Percentiles rank a stretch among this genome's conserved stretches.
Conservation (phyloP, 2,888 invertebrate species). For the Kuschelorhynchus macadamiae region DNA sequence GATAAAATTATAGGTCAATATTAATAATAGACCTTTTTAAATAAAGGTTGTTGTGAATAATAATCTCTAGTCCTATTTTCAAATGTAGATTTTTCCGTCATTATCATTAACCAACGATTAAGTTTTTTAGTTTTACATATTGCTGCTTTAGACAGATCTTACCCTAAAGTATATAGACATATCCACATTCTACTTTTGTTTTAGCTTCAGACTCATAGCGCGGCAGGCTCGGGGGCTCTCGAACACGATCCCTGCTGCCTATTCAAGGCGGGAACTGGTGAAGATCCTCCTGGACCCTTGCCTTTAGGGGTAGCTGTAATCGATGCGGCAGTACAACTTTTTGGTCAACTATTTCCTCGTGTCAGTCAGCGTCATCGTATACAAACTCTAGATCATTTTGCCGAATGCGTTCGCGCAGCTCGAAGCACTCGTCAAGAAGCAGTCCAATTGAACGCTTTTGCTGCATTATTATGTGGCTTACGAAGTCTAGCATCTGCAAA, state of each 20-base stretch:
- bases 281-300: conserved; percentile 81
- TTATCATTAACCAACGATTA: too few species aligned
- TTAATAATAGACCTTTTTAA: too few species aligned
- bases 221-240: conserved; percentile 94
- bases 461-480: conserved; percentile 90
- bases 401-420: conserved; percentile 93
- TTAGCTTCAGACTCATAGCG: conserved; percentile 94
- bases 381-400: conserved; percentile 98
- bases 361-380: conserved; percentile 96
- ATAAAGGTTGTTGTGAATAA: too few species aligned
- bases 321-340: conserved; percentile 92
- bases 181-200: too few species aligned
- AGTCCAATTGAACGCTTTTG: conserved; percentile 96
- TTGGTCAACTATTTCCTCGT: conserved; percentile 94
- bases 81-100: too few species aligned
- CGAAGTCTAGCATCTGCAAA: conserved; percentile 90
- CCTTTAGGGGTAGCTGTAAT: conserved; percentile 97
- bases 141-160: too few species aligned
- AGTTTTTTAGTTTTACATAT: too few species aligned
- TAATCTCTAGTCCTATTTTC: too few species aligned
- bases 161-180: too few species aligned
- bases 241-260: conserved; percentile 97
- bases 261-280: conserved; percentile 67
- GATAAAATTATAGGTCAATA: too few species aligned
- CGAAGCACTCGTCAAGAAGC: conserved; percentile 95